Evolutionary conservation across 2,113 vertebrate genomes (phyloP).

Genomic region (Poeciliopsis occidentalis): DNA sequence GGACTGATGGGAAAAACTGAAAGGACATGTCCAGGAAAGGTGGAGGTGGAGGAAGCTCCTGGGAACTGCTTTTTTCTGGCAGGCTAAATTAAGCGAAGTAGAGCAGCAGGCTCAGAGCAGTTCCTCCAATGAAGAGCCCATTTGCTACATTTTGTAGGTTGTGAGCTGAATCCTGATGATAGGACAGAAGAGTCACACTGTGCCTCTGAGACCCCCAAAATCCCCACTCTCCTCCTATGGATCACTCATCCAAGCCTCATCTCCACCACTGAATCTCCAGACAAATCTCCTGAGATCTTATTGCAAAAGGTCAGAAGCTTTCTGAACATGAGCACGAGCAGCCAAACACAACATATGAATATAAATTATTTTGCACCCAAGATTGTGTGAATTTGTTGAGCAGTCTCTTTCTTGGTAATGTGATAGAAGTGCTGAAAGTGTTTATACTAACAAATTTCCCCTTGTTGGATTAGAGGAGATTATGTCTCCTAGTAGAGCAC

Average conservation of each 20-base stretch:
- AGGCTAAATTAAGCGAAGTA: conserved; percentile 80
- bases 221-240: conserved; percentile 2
- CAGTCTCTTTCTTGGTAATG: conserved; percentile 56
- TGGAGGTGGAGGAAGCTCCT: conserved; percentile 45
- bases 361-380: conserved; percentile 22
- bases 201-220: conserved; percentile 15
- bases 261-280: conserved; percentile 1
- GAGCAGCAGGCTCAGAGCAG: conserved; percentile 66
- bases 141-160: conserved; percentile 74
- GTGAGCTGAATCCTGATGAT: conserved; percentile 80
- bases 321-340: conserved; percentile 40
- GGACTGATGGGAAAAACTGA: conserved; percentile 12
- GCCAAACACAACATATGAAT: conserved; percentile 39
- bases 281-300: conserved; percentile 34
- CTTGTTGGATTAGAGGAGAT: conserved; percentile 50
- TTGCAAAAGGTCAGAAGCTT: conserved; percentile 42
- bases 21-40: conserved; percentile 36
- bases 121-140: conserved; percentile 74
- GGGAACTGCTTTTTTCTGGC: conserved; percentile 65
- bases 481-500: conserved; percentile 59
- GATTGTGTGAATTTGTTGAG: conserved; percentile 42
- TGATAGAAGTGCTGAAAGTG: conserved; percentile 40
- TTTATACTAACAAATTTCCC: conserved; percentile 43
- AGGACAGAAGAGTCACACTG: conserved; percentile 43
- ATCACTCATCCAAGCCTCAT: conserved; percentile 7